Percentiles rank a stretch among this genome's conserved stretches.
Evolutionary conservation across 2,113 vertebrate species (phyloP).

Genomic region (Leptobrachium ailaonicum): DNA sequence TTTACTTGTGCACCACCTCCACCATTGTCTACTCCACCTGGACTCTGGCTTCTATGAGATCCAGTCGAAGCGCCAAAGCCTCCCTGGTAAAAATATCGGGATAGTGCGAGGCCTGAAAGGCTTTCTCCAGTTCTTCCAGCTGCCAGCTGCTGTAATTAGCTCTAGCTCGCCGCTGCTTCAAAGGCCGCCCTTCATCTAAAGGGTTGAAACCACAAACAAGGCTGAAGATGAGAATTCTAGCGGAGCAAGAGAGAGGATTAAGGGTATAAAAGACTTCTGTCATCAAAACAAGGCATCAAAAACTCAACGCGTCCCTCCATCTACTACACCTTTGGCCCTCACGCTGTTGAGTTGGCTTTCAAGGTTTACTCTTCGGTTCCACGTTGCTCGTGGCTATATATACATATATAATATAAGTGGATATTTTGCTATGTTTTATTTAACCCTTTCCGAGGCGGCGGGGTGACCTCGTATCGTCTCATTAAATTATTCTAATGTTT

Average conservation of each 20-base stretch:
- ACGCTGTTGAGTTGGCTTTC: background rate
- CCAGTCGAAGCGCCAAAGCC: conserved; percentile 77
- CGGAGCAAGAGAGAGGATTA: conserved; percentile 2
- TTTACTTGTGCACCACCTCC: too few species aligned
- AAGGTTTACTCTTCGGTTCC: background rate
- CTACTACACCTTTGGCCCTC: background rate
- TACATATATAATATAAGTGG: background rate
- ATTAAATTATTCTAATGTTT: background rate
- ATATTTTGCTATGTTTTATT: background rate
- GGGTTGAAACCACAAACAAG: conserved; percentile 51
- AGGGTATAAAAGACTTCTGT: background rate
- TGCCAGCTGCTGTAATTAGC: conserved; percentile 88
- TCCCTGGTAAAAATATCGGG: conserved; percentile 84
- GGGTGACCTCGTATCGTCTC: background rate
- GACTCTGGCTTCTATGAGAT: conserved; percentile 79
- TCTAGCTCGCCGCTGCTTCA: conserved; percentile 78
- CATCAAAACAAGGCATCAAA: conserved; percentile 3
- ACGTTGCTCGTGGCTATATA: conserved; percentile 4
- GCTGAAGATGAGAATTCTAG: background rate
- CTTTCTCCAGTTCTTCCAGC: conserved; percentile 82
- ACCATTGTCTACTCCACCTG: conserved; percentile 63
- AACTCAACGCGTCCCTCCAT: background rate
- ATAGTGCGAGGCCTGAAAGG: conserved; percentile 79
- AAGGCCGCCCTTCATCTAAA: conserved; percentile 79
- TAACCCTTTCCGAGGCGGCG: background rate